A percentile compares a stretch with the other conserved stretches of the same genome.
Conservation (phyloP, 2,888 invertebrate genomes). For the Escarpia spicata region DNA sequence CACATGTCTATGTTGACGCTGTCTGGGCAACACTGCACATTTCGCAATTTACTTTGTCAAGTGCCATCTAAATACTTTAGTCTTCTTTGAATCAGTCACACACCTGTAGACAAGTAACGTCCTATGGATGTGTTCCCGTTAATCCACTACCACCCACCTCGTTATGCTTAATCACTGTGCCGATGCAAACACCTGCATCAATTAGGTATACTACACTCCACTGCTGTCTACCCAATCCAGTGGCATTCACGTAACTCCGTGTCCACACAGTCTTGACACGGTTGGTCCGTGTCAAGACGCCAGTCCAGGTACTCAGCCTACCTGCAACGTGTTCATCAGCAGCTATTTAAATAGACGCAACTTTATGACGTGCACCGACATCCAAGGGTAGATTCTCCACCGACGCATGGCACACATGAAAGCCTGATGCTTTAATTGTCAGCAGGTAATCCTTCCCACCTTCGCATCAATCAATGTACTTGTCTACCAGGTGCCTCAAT, state of each 20-base stretch:
- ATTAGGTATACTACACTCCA: background rate
- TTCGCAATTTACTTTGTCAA: background rate
- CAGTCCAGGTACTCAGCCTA: background rate
- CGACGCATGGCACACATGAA: background rate
- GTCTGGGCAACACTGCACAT: background rate
- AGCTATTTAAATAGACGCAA: background rate
- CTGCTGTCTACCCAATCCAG: background rate
- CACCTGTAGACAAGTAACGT: background rate
- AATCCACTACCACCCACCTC: background rate
- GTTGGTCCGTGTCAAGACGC: background rate
- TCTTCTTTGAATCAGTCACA: background rate
- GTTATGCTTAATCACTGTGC: background rate
- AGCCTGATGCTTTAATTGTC: background rate
- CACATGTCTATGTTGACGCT: too few relatives aligned
- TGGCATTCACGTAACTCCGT: background rate
- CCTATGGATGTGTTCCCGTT: background rate
- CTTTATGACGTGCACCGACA: background rate
- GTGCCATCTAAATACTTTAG: background rate
- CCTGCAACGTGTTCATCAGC: background rate
- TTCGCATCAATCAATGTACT: background rate
- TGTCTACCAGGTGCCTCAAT: background rate
- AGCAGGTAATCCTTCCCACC: background rate
- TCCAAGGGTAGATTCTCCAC: background rate
- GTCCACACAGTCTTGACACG: background rate
- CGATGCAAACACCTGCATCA: background rate